These are phyloP conservation scores for Pyrocoelia pectoralis DNA, from an alignment of 2,888 invertebrate genomes.

Conservation along the genomic window DNA sequence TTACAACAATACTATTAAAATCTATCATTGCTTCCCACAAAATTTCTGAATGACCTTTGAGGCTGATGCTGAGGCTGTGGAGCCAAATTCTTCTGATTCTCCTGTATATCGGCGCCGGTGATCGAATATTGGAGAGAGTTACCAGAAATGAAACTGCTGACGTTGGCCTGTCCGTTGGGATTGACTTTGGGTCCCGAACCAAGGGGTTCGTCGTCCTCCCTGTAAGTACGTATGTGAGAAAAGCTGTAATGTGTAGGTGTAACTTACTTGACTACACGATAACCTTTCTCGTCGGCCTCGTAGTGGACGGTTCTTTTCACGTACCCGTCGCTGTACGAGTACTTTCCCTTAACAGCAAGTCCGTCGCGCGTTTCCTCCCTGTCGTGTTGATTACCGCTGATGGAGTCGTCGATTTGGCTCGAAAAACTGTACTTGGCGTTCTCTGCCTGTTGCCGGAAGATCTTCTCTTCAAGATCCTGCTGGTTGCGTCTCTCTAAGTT, in stretches of 20 bases:
- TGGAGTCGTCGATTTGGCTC: constrained; percentile 56
- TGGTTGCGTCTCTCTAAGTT: neutral
- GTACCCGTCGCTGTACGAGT: constrained; percentile 67
- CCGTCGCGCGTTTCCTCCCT: constrained; percentile 59
- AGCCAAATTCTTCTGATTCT: neutral
- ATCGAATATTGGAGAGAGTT: constrained; percentile 54
- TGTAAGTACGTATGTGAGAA: constrained; percentile 43
- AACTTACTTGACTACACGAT: constrained; percentile 63
- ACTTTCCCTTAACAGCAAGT: constrained; percentile 60
- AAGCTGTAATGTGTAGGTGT: neutral
- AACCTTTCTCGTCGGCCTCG: constrained; percentile 67
- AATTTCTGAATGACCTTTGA: neutral
- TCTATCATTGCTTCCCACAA: neutral
- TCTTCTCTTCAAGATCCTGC: constrained; percentile 9
- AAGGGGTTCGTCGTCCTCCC: constrained; percentile 56
- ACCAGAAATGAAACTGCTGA: constrained; percentile 54
- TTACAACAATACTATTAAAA: too few species aligned
- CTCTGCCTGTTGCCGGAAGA: constrained; percentile 39
- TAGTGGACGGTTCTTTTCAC: constrained; percentile 64
- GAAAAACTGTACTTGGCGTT: constrained; percentile 59
- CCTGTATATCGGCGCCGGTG: constrained; percentile 52
- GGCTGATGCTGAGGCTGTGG: neutral
- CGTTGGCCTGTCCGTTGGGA: constrained; percentile 56
- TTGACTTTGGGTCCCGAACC: constrained; percentile 56
- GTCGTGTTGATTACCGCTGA: constrained; percentile 55